A percentile compares a stretch with the other conserved stretches of the same genome.
phyloP scores from a whole-genome alignment of 2,888 invertebrate species.

The Endomychus coccineus region DNA sequence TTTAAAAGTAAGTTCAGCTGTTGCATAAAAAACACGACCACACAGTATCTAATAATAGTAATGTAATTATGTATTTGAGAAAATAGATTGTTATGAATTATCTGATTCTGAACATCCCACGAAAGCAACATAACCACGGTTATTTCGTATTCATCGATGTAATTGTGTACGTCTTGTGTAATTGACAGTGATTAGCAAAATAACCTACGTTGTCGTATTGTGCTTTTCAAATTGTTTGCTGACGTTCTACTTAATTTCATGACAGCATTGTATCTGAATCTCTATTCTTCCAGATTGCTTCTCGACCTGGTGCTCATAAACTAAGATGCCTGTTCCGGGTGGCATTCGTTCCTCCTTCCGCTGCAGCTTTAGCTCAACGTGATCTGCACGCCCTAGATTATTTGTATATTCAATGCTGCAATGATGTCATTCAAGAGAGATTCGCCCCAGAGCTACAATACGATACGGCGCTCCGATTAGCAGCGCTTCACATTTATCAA shows the following conservation, averaged over 20 bases:
- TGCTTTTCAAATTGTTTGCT: too few relatives aligned
- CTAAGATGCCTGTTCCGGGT: conserved; percentile 83
- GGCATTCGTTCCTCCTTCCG: conserved; percentile 81
- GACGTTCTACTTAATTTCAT: conserved; percentile 4
- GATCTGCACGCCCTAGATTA: conserved; percentile 85
- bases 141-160: too few relatives aligned
- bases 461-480: conserved; percentile 77
- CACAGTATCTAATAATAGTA: too few relatives aligned
- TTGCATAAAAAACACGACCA: too few relatives aligned
- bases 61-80: too few relatives aligned
- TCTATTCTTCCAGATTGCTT: conserved; percentile 75
- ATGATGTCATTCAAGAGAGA: conserved; percentile 86
- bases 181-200: too few relatives aligned
- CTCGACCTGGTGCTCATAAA: conserved; percentile 84
- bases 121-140: too few relatives aligned
- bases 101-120: too few relatives aligned
- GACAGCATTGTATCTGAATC: too few relatives aligned
- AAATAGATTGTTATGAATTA: too few relatives aligned
- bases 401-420: conserved; percentile 84
- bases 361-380: conserved; percentile 72
- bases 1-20: too few relatives aligned
- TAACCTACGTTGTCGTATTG: neutral
- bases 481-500: conserved; percentile 86
- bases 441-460: conserved; percentile 85
- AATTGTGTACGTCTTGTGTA: too few relatives aligned